These are phyloP conservation scores for Synergus japonicus DNA, from an alignment of 2,888 invertebrate species.

Conservation along the genomic window DNA sequence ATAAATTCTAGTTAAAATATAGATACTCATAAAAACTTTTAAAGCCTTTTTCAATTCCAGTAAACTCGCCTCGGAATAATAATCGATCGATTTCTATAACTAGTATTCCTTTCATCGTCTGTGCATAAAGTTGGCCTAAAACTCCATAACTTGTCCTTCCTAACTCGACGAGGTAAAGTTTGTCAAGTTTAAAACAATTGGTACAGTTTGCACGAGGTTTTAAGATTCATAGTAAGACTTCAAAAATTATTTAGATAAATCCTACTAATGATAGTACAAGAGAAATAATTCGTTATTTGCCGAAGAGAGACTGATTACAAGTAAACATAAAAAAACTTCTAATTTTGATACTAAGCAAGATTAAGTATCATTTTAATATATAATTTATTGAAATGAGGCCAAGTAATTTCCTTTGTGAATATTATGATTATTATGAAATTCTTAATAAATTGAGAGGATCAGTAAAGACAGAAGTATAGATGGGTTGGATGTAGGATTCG, in stretches of 20 bases:
- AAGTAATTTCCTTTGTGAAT: neutral
- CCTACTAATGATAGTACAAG: neutral
- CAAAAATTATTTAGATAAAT: neutral
- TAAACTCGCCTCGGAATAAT: neutral
- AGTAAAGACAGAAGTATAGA: neutral
- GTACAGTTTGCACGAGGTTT: neutral
- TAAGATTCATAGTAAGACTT: neutral
- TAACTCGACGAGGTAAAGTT: neutral
- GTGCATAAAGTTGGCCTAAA: neutral
- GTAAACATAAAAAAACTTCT: too few species aligned
- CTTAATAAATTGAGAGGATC: neutral
- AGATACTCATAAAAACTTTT: neutral
- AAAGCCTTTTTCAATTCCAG: neutral
- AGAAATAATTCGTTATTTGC: neutral
- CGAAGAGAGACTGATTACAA: too few species aligned
- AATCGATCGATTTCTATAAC: neutral
- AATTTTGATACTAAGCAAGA: too few species aligned
- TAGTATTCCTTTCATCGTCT: neutral
- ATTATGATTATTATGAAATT: neutral
- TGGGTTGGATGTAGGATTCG: neutral
- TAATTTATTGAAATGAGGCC: neutral
- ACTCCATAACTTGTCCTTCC: neutral
- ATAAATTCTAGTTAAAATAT: too few species aligned
- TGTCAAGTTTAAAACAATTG: neutral
- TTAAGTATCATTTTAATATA: neutral